A percentile compares a stretch with the other conserved stretches of the same genome.
Conservation (phyloP, 2,888 invertebrate species). For the Geophilus truncorum region DNA sequence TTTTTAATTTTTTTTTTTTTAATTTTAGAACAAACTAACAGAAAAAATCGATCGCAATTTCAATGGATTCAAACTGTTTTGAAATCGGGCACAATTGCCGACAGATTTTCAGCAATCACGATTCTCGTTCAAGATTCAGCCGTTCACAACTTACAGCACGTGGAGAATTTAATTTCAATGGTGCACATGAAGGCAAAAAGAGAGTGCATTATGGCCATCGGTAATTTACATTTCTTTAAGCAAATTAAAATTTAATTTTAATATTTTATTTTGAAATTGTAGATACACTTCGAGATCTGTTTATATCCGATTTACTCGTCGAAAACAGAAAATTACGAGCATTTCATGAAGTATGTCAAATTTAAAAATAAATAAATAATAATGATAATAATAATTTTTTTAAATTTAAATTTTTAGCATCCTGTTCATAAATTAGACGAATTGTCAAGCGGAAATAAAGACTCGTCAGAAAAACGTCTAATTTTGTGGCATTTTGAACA, state of each 20-base stretch:
- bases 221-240: conserved; percentile 40
- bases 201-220: conserved; percentile 43
- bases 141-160: conserved; percentile 65
- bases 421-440: conserved; percentile 45
- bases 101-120: conserved; percentile 78
- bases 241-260: background rate
- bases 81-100: conserved; percentile 72
- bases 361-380: background rate
- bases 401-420: conserved; percentile 43
- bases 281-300: conserved; percentile 74
- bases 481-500: conserved; percentile 85
- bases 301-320: conserved; percentile 59
- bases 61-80: conserved; percentile 74
- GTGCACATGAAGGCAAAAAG: conserved; percentile 72
- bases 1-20: background rate
- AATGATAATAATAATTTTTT: conserved; percentile 25
- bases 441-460: conserved; percentile 57
- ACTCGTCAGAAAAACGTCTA: conserved; percentile 60
- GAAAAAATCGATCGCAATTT: conserved; percentile 55
- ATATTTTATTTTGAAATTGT: conserved; percentile 43
- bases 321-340: conserved; percentile 45
- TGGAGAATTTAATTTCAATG: conserved; percentile 67
- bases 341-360: conserved; percentile 28
- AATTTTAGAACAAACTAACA: conserved; percentile 29
- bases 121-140: conserved; percentile 77